These are phyloP conservation scores for Rhinophrynus dorsalis DNA, from an alignment of 2,797 vertebrate genomes.

Conservation along the genomic window DNA sequence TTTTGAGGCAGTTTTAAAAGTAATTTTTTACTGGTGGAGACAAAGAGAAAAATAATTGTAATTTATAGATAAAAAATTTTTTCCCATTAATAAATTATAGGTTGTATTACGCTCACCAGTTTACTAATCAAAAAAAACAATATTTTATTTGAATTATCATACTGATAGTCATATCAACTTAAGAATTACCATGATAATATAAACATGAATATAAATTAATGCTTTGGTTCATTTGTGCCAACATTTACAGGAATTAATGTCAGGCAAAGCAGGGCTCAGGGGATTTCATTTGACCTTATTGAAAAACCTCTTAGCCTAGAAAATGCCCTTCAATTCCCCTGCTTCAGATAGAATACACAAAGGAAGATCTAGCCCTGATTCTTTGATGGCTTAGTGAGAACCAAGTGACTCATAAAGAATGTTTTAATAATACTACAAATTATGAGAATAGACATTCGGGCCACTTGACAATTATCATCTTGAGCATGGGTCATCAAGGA, in stretches of 20 bases:
- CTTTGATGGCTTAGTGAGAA: constrained; percentile 49
- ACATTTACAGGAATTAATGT: constrained; percentile 71
- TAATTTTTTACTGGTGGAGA: too few species aligned
- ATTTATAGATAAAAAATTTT: too few species aligned
- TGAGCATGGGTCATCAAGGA: not conserved
- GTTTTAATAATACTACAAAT: constrained; percentile 50
- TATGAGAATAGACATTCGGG: constrained; percentile 23
- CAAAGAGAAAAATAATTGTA: too few species aligned
- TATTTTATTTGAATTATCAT: constrained; percentile 53
- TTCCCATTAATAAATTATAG: too few species aligned
- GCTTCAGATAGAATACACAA: constrained; percentile 57
- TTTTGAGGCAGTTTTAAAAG: too few species aligned
- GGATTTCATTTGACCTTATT: constrained; percentile 68
- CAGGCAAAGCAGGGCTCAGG: constrained; percentile 60
- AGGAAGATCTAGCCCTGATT: constrained; percentile 51
- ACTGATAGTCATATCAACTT: constrained; percentile 65
- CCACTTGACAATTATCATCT: constrained; percentile 30
- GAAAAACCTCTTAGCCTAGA: constrained; percentile 56
- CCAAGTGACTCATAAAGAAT: constrained; percentile 46
- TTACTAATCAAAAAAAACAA: too few species aligned
- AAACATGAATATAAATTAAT: constrained; percentile 65
- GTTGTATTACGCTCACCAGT: too few species aligned
- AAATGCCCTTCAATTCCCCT: constrained; percentile 56
- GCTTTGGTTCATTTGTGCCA: constrained; percentile 73
- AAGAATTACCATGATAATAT: constrained; percentile 67